Percentiles rank a stretch among this genome's conserved stretches.
Evolutionary conservation across 2,797 vertebrate species (phyloP).

Genomic region (Eupleurogrammus muticus): DNA sequence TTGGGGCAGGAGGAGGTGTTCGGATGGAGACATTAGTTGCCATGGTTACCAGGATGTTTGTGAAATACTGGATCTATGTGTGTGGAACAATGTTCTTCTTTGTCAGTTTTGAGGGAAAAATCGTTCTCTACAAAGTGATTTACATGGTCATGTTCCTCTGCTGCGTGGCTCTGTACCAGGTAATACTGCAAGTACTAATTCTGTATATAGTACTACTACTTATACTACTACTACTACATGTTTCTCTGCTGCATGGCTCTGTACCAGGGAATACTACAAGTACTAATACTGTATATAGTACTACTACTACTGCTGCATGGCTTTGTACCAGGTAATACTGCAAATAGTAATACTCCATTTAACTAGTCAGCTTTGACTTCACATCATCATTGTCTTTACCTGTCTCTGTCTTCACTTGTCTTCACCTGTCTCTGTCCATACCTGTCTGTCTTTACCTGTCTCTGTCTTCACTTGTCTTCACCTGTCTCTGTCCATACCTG

Average conservation of each 20-base stretch:
- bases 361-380: too few species aligned
- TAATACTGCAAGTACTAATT: conserved; percentile 50
- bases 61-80: conserved; percentile 98
- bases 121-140: conserved; percentile 98
- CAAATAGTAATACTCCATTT: neutral
- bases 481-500: too few species aligned
- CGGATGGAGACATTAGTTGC: conserved; percentile 93
- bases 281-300: neutral
- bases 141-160: conserved; percentile 98
- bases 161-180: conserved; percentile 96
- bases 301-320: neutral
- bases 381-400: too few species aligned
- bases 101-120: conserved; percentile 95
- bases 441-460: too few species aligned
- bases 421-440: too few species aligned
- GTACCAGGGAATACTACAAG: neutral
- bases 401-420: too few species aligned
- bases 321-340: neutral
- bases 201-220: neutral
- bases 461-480: too few species aligned
- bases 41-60: conserved; percentile 92
- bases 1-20: conserved; percentile 78
- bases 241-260: neutral
- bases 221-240: neutral
- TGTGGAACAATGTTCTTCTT: conserved; percentile 99